phyloP scores from a whole-genome alignment of 2,888 invertebrate species.

The Stomorhina lunata region DNA sequence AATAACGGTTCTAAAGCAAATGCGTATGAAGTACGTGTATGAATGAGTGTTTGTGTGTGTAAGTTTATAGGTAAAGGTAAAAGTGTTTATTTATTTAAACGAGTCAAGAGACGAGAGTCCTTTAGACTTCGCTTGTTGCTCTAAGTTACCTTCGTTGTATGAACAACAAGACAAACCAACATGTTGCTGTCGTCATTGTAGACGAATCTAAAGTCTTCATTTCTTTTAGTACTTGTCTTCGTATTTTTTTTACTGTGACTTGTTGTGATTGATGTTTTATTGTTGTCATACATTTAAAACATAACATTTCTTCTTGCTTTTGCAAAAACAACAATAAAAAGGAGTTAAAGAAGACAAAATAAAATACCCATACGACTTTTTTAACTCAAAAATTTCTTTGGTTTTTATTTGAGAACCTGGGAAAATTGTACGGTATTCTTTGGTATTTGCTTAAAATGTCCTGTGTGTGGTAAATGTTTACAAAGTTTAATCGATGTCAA shows the following conservation, averaged over 20 bases:
- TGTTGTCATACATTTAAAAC: constrained; percentile 62
- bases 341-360: background rate
- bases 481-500: constrained; percentile 69
- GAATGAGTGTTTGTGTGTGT: no score
- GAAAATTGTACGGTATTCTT: no score
- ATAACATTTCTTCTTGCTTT: background rate
- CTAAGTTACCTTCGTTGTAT: constrained; percentile 21
- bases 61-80: background rate
- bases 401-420: no score
- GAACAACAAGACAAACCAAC: background rate
- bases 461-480: constrained; percentile 42
- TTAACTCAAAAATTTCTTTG: no score
- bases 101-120: background rate
- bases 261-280: constrained; percentile 64
- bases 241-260: constrained; percentile 7
- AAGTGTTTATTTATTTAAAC: constrained; percentile 34
- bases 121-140: constrained; percentile 38
- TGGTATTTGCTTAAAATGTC: no score
- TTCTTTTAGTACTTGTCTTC: constrained; percentile 9
- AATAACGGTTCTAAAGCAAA: background rate
- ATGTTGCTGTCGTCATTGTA: constrained; percentile 24
- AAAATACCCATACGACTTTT: background rate
- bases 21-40: constrained; percentile 4
- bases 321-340: background rate
- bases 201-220: constrained; percentile 31